Percentiles rank a stretch among this genome's conserved stretches.
phyloP scores from a whole-genome alignment of 2,113 vertebrate genomes.

The Pedionomus torquatus region DNA sequence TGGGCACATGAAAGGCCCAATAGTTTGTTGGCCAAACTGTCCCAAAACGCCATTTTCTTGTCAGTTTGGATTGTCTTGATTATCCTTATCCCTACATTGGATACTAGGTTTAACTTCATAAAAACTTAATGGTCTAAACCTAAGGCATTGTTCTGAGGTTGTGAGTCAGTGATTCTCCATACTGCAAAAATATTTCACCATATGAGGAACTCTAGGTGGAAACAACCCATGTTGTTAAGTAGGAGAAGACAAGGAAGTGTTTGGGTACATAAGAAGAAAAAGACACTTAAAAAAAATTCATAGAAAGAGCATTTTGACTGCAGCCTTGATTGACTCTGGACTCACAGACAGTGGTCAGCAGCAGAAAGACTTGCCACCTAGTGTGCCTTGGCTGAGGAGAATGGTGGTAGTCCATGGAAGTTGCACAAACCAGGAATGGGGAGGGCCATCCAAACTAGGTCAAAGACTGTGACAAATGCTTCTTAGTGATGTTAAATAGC shows the following conservation, averaged over 20 bases:
- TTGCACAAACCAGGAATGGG: not conserved
- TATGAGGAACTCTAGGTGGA: not conserved
- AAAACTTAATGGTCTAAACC: not conserved
- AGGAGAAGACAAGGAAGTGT: not conserved
- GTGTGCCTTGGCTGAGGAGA: not conserved
- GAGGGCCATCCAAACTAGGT: not conserved
- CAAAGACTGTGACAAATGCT: not conserved
- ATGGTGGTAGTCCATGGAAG: rapidly evolving
- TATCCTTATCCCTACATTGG: not conserved
- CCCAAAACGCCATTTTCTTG: not conserved
- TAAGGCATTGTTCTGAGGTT: not conserved
- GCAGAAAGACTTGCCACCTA: not conserved
- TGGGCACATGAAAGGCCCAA: not conserved
- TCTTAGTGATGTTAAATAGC: not conserved
- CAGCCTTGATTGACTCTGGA: not conserved
- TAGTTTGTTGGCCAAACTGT: not conserved
- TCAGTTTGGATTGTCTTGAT: not conserved
- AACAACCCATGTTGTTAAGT: not conserved
- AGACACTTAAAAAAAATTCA: not conserved
- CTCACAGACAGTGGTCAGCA: not conserved
- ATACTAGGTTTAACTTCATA: not conserved
- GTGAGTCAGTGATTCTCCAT: not conserved
- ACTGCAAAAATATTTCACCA: not conserved
- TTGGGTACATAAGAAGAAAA: not conserved
- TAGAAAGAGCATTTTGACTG: not conserved